Percentiles rank a stretch among this genome's conserved stretches.
These are phyloP conservation scores for Agriopis aurantiaria DNA, from an alignment of 2,888 invertebrate species.

Conservation along the genomic window DNA sequence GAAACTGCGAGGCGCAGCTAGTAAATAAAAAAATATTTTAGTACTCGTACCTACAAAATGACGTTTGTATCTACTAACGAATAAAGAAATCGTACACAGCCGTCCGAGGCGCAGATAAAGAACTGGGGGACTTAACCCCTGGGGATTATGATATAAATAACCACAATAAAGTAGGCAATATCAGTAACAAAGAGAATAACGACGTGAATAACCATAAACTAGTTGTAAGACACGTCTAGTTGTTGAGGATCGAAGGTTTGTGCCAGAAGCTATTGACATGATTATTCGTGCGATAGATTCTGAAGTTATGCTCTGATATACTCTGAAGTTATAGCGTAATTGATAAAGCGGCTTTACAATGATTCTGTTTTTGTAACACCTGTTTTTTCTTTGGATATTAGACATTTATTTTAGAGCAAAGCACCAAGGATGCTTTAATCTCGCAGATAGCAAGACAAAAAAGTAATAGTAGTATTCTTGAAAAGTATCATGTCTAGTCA, in stretches of 20 bases:
- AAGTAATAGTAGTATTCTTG: too few relatives aligned
- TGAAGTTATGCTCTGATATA: too few relatives aligned
- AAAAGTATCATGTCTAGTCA: too few relatives aligned
- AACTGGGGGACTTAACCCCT: constrained; percentile 10
- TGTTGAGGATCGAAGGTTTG: not conserved
- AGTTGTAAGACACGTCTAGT: not conserved
- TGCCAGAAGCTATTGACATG: constrained; percentile 6
- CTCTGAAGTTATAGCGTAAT: not conserved
- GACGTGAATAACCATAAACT: constrained; percentile 7
- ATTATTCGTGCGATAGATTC: not conserved
- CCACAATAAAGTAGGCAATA: constrained; percentile 14
- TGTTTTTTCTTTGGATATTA: too few relatives aligned
- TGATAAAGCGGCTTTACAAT: not conserved
- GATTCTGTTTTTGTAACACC: not conserved
- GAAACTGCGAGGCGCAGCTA: too few relatives aligned
- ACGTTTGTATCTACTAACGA: constrained; percentile 2
- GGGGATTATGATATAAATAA: constrained; percentile 19
- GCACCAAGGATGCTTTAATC: too few relatives aligned
- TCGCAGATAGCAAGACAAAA: too few relatives aligned
- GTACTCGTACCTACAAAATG: not conserved
- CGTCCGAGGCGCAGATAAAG: constrained; percentile 15
- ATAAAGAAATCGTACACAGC: constrained; percentile 11
- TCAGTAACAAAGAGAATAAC: constrained; percentile 13
- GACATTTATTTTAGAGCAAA: too few relatives aligned
- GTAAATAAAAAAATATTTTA: not conserved